Base-by-base conservation (phyloP, 2,797 vertebrate genomes). In the Urocyon cinereoargenteus region DNA sequence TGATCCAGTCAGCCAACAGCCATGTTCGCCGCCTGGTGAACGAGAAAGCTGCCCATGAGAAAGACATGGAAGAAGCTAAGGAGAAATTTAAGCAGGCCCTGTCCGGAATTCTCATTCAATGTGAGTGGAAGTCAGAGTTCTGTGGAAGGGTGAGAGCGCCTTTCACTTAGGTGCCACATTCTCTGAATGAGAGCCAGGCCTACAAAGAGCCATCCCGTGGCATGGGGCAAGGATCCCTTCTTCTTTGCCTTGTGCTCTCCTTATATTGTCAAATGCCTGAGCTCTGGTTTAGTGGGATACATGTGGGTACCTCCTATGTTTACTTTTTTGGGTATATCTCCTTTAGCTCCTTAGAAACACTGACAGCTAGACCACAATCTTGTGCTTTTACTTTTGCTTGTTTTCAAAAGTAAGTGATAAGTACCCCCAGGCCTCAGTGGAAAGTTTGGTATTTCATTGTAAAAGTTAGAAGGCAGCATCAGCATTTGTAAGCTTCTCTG, bases 1-100 rank as follows among this genome's bases (percentile, higher is more conserved):
- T 99, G 99, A 99, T 99, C 98, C 99, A 99, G 98, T 99, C 99
- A 0, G 99, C 99, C 94, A 99, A 99, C 98, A 99, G 99, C 98
- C 99, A 99, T 95, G 98, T 99, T 96, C 99, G 99, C 91, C 98
- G 99, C 40, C 99, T 99, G 45, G 99, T 99, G 97, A 99, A 99
- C 0, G 99, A 99, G 98, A 99, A 99, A 97, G 99, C 99, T 2
- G 98, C 99, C 57, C 99, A 99, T 0, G 99, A 99, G 98, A 99
- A 99, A 97, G 99, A 99, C 98, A 99, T 99, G 99, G 99, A 99
- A 40, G 99, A 99, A 97, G 99, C 99, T 91, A 99, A 99, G 94
- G 99, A 99, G 77, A 99, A 99, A 96, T 99, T 99, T 98, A 99
- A 99, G 96, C 99, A 99, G 0, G 99, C 99, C n/a, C 99, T 99